Evolutionary conservation across 2,888 invertebrate species (phyloP), one percentile per base, ranked within the genome.

Genomic region (Noctua pronuba): DNA sequence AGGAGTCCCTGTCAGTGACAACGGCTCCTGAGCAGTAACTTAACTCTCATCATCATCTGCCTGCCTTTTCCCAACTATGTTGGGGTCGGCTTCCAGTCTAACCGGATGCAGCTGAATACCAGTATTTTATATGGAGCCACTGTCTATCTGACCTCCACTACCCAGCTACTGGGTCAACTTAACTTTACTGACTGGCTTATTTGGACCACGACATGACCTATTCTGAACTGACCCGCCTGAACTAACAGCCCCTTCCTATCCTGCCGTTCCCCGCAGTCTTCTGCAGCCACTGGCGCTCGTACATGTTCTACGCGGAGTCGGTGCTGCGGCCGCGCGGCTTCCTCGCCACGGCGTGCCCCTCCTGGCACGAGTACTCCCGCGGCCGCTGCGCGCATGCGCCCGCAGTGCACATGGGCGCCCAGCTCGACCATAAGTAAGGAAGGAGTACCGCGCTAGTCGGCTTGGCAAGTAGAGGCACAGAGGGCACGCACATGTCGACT

Each of bases 221-320:
- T n/a, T n/a, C n/a, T n/a, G n/a, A n/a, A 16, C 55, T 6, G 60
- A 60, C 0, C 16, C 1, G 18, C n/a, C 24, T 2, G 18, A 28
- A 52, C 75, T 79, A 75, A 46, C 21, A 18, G 18, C 8, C 21
- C 52, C 55, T 4, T 2, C 28, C 46, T 10, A 1, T 1, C 21
- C 8, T 8, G 21, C 58, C 64, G 24, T 49, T 35, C 67, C 73
- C 62, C 18, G 73, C 90, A 97, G 97, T 97, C 84, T 97, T 97
- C 94, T 97, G 97, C 95, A 97, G 97, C 91, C 97, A 97, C 90
- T 97, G 97, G 97, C 95, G 97, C 1, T 97, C 97, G 0, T 97
- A 97, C 92, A 96, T 96, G 92, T 97, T 96, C 92, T 97, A 95
- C 92, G 95, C 97, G 35, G 97, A 97, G 91, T 97, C 97, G 0